Base-by-base conservation (phyloP, 2,888 invertebrate species). In the Calameuta pallipes region DNA sequence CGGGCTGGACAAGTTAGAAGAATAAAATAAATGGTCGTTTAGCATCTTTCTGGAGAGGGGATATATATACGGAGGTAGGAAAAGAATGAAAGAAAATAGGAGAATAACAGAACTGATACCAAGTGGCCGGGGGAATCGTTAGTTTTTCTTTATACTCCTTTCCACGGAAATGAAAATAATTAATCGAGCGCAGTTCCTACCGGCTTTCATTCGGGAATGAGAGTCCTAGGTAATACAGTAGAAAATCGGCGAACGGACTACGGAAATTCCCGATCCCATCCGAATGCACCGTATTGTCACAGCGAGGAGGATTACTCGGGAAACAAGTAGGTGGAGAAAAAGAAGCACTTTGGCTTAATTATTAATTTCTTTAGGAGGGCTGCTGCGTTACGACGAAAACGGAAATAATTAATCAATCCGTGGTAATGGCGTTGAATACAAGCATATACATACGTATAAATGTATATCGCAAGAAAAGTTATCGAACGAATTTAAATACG, bases 211-310 rank as follows among this genome's bases (percentile, higher is more conserved):
- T 83, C 80, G 80, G 74, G 74, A 78, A 82, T 81, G 79, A 79
- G 80, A 83, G 80, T 79, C 79, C 80, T 76, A 77, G 75, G 76
- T 80, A 76, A 79, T 36, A 78, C 80, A 79, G 81, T 83, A 82
- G 82, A 79, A 77, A 70, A 56, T 56, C 56, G 56, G 23, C 15
- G 15, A 41, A 1, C 4, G 15, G 41, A 41, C 41, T 15, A 56
- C 23, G 56, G 2, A 9, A 9, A 56, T 56, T 56, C 23, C 56
- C 56, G 23, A 56, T 56, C 23, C 6, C 2, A 6, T 23, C 23
- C 9, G 56, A 56, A 56, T 2, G 23, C 23, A 6, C 9, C 9
- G 23, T 56, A 56, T 9, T 56, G 15, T 56, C 56, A 23, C 9
- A 23, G 56, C 1, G 23, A 56, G 15, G 23, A 15, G 23, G 56